Evolutionary conservation across 2,797 vertebrate species (phyloP).

Genomic region (Florisuga fusca): DNA sequence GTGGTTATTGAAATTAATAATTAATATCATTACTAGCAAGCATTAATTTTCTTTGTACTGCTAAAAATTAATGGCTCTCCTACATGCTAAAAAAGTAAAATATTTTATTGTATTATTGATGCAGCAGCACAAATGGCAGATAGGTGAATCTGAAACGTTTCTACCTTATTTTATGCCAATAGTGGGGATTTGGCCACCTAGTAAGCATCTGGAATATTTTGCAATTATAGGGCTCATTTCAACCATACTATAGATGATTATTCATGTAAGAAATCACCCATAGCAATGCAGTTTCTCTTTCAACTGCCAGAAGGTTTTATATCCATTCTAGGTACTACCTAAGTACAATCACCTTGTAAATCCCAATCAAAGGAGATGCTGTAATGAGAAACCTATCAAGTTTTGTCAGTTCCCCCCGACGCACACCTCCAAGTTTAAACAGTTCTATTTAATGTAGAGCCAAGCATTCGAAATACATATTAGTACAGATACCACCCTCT

Average conservation of each 20-base stretch:
- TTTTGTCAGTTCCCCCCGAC: background rate
- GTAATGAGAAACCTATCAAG: background rate
- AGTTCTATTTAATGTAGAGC: background rate
- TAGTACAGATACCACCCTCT: background rate
- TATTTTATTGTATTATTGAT: background rate
- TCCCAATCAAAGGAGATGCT: background rate
- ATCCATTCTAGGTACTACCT: background rate
- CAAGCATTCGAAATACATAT: background rate
- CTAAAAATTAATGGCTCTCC: background rate
- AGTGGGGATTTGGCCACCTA: background rate
- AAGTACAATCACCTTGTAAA: background rate
- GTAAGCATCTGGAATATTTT: background rate
- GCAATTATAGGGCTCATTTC: background rate
- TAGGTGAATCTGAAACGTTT: background rate
- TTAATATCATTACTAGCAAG: background rate
- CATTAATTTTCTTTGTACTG: background rate
- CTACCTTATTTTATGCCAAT: background rate
- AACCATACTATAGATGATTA: background rate
- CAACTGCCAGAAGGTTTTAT: background rate
- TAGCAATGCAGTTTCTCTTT: fast-evolving
- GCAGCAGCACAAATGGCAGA: background rate
- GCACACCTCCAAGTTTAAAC: background rate
- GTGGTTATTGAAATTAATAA: background rate
- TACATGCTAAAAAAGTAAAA: background rate
- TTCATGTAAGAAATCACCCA: background rate